Conservation (phyloP, 1,140 invertebrate species). For the Drosophila mauritiana region DNA sequence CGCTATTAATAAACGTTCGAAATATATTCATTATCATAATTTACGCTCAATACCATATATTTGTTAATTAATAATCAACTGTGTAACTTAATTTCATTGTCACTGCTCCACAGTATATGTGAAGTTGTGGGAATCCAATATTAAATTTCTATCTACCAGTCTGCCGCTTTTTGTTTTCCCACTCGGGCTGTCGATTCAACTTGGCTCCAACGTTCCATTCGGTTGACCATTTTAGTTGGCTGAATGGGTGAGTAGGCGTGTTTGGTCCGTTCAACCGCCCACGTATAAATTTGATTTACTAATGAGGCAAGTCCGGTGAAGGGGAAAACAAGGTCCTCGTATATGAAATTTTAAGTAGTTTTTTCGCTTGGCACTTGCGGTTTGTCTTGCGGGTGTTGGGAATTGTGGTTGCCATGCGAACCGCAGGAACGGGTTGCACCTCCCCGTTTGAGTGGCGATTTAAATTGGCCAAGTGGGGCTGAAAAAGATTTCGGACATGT, state of each 20-base stretch:
- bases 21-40: not conserved
- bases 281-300: constrained; percentile 77
- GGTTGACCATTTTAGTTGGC: constrained; percentile 48
- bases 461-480: constrained; percentile 57
- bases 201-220: constrained; percentile 53
- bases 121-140: not conserved
- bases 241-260: constrained; percentile 2
- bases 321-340: constrained; percentile 1
- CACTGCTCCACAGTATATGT: not conserved
- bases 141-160: not conserved
- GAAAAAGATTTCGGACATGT: constrained; percentile 32
- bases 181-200: constrained; percentile 28
- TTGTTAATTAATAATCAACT: constrained; percentile 2
- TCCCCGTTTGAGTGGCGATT: constrained; percentile 44
- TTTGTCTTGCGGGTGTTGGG: constrained; percentile 68
- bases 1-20: not conserved
- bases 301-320: constrained; percentile 50
- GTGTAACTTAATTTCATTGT: not conserved
- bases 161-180: not conserved
- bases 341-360: constrained; percentile 79
- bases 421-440: constrained; percentile 54
- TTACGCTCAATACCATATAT: not conserved
- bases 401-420: constrained; percentile 54
- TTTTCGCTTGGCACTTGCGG: constrained; percentile 60
- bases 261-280: not conserved